Base-by-base conservation (phyloP, 2,113 vertebrate species). In the Nematolebias whitei region DNA sequence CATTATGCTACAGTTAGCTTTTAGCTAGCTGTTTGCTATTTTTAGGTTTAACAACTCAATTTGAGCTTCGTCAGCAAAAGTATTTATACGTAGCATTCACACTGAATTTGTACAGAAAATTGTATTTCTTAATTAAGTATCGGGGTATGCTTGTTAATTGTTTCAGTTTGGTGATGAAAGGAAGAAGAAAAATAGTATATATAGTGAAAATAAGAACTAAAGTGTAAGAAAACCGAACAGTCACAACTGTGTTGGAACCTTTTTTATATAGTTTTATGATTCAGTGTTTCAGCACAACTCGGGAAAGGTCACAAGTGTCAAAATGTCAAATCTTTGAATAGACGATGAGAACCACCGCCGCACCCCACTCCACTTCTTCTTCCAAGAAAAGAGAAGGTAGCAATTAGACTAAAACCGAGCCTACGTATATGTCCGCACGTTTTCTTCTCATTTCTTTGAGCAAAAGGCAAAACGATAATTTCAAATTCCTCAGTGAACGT, bases 401-500 rank as follows among this genome's bases (percentile, higher is more conserved):
- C 22, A 54, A 35, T 68, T 45, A 68, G 4, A 59, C 38, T 40
- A 44, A 63, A 22, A 23, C 18, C 48, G 23, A 11, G 12, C 4
- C 9, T 8, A 12, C 18, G 9, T 12, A 50, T 44, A 5, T 13
- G 14, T 48, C 18, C 43, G 14, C 15, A 32, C 35, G 2, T 5
- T 38, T 43, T 38, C 35, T 56, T 58, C 49, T 49, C 18, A 13
- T 61, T 40, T 50, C 24, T 39, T 14, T 15, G 10, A 14, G 2
- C 15, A 4, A 23, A 24, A 26, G 7, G 41, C 26, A 66, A 71
- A 78, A 62, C 35, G 57, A 4, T 48, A 64, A 54, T 61, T 62
- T 80, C 1, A 24, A 81, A 79, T 67, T 49, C 76, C 56, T 69
- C 3, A 14, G 15, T 14, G 9, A 9, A 38, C 23, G 39, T 65